Evolutionary conservation across 2,797 vertebrate species (phyloP), one percentile per base, ranked within the genome.

Genomic region (Lutjanus campechanus): DNA sequence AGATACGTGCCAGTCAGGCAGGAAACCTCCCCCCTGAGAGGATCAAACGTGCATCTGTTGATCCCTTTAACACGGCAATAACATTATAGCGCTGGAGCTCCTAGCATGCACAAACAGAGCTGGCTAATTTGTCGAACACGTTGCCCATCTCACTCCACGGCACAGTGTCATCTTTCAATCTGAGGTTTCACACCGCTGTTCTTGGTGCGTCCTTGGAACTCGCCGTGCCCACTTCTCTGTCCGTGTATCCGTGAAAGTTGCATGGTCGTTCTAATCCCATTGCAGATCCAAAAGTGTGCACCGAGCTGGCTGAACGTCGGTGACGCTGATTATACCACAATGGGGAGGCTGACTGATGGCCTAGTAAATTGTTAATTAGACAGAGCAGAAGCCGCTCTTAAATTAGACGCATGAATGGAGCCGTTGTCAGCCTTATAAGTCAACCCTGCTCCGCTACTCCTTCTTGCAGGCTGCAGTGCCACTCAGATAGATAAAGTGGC

Each of bases 311-410:
- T 83, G 87, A 85, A 69, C 63, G 60, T 69, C 22, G 77, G 79
- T 46, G 74, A 78, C 61, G 76, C 90, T 90, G 91, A 94, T 94
- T 92, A 88, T 76, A 81, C 85, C 90, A 91, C 91, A 91, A 90
- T 84, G 84, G 89, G 85, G 89, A 83, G 89, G 79, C 78, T 94
- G 95, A 96, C 90, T 92, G 94, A 95, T 95, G 93, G 92, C 86
- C 92, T 94, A 88, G 93, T 96, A 96, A 96, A 96, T 96, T 95
- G 95, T 96, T 95, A 95, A 96, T 95, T 93, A 96, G 95, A 93
- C 91, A 77, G 91, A 92, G 93, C 87, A 92, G 94, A 94, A 92
- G 91, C 89, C 55, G 90, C 85, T 94, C 94, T 93, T 94, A 96
- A 95, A 95, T 95, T 96, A 96, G 95, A 92, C 73, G 87, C 90